Conservation (phyloP, 2,113 vertebrate species). For the Stegastes partitus region DNA sequence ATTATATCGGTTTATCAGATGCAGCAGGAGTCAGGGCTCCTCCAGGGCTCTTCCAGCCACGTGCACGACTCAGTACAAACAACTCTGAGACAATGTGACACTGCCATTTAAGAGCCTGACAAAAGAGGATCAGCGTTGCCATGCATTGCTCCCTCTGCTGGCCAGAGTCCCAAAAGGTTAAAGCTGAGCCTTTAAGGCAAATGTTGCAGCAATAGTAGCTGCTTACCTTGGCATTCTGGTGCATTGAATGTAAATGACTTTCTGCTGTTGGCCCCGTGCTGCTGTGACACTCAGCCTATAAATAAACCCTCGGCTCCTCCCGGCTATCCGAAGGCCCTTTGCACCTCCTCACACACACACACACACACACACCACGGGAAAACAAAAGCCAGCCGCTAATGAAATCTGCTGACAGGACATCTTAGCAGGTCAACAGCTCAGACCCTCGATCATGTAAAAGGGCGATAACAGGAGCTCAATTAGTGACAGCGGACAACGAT, state of each 20-base stretch:
- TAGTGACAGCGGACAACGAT: conserved; percentile 11
- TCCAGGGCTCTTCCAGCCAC: conserved; percentile 46
- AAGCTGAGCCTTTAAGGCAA: conserved; percentile 46
- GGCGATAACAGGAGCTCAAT: conserved; percentile 41
- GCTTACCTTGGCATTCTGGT: conserved; percentile 72
- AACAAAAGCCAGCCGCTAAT: conserved; percentile 59
- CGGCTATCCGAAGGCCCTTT: conserved; percentile 66
- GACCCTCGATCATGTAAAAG: conserved; percentile 37
- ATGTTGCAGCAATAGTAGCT: conserved; percentile 52
- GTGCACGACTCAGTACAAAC: conserved; percentile 53
- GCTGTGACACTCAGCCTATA: conserved; percentile 67
- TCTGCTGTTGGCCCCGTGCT: conserved; percentile 52
- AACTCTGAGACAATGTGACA: conserved; percentile 53
- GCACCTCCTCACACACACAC: conserved; percentile 28
- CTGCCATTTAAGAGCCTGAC: conserved; percentile 51
- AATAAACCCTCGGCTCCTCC: conserved; percentile 69
- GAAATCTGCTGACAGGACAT: conserved; percentile 67
- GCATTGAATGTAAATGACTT: conserved; percentile 74
- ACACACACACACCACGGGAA: conserved; percentile 44
- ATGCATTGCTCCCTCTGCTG: conserved; percentile 47
- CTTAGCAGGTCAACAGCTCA: conserved; percentile 61
- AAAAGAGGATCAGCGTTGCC: conserved; percentile 21
- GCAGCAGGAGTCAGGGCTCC: conserved; percentile 51
- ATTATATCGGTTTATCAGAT: conserved; percentile 53
- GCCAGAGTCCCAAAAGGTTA: conserved; percentile 19